Evolutionary conservation across 2,113 vertebrate species (phyloP).

Genomic region (Cromileptes altivelis): DNA sequence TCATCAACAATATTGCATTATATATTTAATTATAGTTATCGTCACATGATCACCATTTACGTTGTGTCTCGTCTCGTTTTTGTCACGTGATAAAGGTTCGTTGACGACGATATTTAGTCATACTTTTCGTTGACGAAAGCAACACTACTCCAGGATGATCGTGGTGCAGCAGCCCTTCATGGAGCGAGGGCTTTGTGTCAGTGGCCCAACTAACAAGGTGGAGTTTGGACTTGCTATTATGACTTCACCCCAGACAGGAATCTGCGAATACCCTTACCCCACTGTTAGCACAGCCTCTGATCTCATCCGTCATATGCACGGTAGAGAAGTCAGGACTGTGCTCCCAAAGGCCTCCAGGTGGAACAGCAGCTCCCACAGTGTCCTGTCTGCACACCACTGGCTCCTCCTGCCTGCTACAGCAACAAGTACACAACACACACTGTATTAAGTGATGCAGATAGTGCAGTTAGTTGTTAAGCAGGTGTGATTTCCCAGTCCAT

Average conservation of each 20-base stretch:
- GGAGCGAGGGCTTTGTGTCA: slow-evolving; percentile 48
- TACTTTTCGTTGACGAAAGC: too few relatives aligned
- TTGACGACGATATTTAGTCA: too few relatives aligned
- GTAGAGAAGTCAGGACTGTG: slow-evolving; percentile 56
- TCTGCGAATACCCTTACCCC: slow-evolving; percentile 46
- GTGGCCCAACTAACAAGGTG: slow-evolving; percentile 5
- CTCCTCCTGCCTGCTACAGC: slow-evolving; percentile 45
- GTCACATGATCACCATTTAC: too few relatives aligned
- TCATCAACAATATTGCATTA: too few relatives aligned
- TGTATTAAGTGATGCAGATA: neutral
- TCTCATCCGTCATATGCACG: slow-evolving; percentile 61
- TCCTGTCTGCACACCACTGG: slow-evolving; percentile 14
- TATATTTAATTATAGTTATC: too few relatives aligned
- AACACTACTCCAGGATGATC: slow-evolving; percentile 36
- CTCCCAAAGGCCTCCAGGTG: slow-evolving; percentile 52
- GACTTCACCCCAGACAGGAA: slow-evolving; percentile 33
- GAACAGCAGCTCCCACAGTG: slow-evolving; percentile 52
- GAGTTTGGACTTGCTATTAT: slow-evolving; percentile 18
- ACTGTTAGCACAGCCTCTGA: slow-evolving; percentile 22
- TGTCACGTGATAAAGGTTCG: too few relatives aligned
- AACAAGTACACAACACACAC: slow-evolving; percentile 35
- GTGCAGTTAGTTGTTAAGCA: neutral
- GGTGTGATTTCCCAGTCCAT: too few relatives aligned
- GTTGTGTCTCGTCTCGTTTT: too few relatives aligned
- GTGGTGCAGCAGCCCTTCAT: slow-evolving; percentile 63